Evolutionary conservation across 2,113 vertebrate species (phyloP).

Genomic region (Malaclemys terrapin): DNA sequence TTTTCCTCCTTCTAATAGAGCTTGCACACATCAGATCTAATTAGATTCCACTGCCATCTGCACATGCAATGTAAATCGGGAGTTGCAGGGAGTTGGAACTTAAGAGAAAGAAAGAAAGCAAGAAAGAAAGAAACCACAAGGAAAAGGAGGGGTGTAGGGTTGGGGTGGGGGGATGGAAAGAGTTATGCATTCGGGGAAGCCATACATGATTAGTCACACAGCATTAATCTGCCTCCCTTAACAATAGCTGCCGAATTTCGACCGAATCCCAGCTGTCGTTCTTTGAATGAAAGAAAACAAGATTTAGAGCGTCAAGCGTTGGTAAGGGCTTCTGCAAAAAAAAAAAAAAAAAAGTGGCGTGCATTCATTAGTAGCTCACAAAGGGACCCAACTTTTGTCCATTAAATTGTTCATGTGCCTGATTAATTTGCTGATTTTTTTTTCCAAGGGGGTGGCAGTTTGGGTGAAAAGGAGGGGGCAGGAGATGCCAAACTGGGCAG

Average conservation of each 20-base stretch:
- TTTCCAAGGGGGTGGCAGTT: constrained; percentile 66
- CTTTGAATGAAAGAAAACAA: constrained; percentile 96
- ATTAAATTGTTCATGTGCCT: constrained; percentile 81
- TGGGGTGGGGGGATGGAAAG: constrained; percentile 75
- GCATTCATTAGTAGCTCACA: constrained; percentile 90
- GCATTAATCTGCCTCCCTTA: constrained; percentile 93
- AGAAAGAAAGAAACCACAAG: constrained; percentile 46
- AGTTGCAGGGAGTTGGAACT: constrained; percentile 53
- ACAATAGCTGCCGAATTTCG: constrained; percentile 93
- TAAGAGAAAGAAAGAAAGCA: constrained; percentile 16
- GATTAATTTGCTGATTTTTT: constrained; percentile 82
- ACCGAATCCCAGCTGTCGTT: constrained; percentile 98
- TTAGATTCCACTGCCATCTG: constrained; percentile 88
- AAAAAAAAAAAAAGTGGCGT: constrained; percentile 75
- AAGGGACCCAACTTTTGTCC: constrained; percentile 81
- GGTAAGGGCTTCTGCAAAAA: constrained; percentile 83
- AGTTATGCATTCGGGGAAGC: constrained; percentile 93
- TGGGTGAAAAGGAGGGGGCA: constrained; percentile 33
- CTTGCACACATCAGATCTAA: constrained; percentile 80
- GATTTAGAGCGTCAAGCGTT: constrained; percentile 93
- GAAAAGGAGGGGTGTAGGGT: constrained; percentile 74
- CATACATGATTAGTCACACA: constrained; percentile 98
- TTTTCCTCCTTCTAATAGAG: constrained; percentile 75
- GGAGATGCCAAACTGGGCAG: constrained; percentile 70
- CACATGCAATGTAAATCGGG: constrained; percentile 70